These are phyloP conservation scores for Crotalus horridus DNA, from an alignment of 2,113 vertebrate genomes.

Conservation along the genomic window DNA sequence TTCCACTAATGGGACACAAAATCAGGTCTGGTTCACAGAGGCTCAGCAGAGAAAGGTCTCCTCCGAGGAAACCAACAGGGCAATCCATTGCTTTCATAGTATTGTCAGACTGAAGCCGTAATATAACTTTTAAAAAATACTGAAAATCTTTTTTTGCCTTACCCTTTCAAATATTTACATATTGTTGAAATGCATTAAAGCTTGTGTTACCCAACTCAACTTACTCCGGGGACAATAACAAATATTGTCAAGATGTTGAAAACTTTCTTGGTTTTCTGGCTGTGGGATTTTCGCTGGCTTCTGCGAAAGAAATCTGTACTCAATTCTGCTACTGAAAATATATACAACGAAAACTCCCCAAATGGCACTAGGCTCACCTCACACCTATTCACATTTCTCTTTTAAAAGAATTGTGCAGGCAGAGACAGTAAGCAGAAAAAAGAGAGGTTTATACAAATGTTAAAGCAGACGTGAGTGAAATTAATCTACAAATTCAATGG, in stretches of 20 bases:
- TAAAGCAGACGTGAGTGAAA: constrained; percentile 41
- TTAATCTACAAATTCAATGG: constrained; percentile 48
- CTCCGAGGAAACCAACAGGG: not conserved
- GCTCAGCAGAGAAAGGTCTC: not conserved
- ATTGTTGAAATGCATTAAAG: not conserved
- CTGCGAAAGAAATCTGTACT: not conserved
- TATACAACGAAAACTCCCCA: not conserved
- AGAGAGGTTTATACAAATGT: constrained; percentile 32
- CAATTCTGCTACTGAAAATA: not conserved
- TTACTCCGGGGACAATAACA: not conserved
- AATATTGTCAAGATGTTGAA: not conserved
- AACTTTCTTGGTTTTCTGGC: not conserved
- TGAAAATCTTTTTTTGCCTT: not conserved
- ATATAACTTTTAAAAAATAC: not conserved
- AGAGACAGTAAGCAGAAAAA: constrained; percentile 35
- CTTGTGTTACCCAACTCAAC: not conserved
- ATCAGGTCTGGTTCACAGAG: not conserved
- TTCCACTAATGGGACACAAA: not conserved
- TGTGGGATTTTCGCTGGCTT: not conserved
- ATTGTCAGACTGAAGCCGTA: not conserved
- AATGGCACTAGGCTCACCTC: not conserved
- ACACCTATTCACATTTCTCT: not conserved
- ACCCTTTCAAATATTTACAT: not conserved
- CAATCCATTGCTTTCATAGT: not conserved
- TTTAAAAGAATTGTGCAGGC: constrained; percentile 6